Evolutionary conservation across 1,140 invertebrate genomes (phyloP), one percentile per base, ranked within the genome.

Genomic region (Dendrolimus punctatus): DNA sequence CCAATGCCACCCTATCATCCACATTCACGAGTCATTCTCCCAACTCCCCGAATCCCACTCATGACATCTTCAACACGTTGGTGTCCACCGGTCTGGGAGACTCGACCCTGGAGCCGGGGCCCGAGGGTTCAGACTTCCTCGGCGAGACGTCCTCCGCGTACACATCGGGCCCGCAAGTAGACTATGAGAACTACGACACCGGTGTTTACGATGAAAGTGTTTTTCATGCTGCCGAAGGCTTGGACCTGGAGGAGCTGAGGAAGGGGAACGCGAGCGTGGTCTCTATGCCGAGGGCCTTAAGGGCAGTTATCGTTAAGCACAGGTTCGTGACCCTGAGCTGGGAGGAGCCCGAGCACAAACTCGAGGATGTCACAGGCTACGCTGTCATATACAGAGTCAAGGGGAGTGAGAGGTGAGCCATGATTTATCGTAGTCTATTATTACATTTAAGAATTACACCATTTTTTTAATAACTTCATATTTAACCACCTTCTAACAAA

Each of bases 61-160:
- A 63, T 8, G 69, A 70, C 50, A 68, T 71, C 2, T 66, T 73
- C 59, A 64, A 60, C 46, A 68, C 47, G 9, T 53, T 71, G 6
- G 48, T 66, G 2, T 60, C 65, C n/a, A 45, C 64, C 5, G 60
- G 40, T 8, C 41, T 39, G 5, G 9, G 37, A 9, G 58, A 55
- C 43, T 43, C 39, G 38, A 54, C 42, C 46, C 42, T 50, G 8
- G 63, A 66, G 38, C 47, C 58, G 5, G 70, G 67, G 51, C 60
- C 71, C 5, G 80, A 85, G 61, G 66, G 79, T 62, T 40, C 61
- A 56, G 74, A 89, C 49, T 77, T 89, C 53, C 74, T 91, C 9
- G 87, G 86, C 10, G 87, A 89, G 56, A 80, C 73, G 1, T 88
- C 72, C 23, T 86, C 76, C 51, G 87, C 78, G 50, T 88, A 66